phyloP scores from a whole-genome alignment of 2,797 vertebrate species.

The Iguana delicatissima region DNA sequence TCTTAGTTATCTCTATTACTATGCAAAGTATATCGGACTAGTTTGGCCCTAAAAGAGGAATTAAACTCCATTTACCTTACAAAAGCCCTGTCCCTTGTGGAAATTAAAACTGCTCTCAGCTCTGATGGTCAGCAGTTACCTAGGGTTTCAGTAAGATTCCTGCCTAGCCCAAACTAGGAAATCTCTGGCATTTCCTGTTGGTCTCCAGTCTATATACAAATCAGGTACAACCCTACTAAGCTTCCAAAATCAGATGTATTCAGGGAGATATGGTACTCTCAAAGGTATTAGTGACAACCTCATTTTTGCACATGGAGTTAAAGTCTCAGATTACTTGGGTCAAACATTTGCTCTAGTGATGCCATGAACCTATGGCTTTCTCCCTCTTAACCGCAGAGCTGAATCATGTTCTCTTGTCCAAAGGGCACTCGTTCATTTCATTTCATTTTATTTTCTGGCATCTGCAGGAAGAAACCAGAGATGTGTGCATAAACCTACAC shows the following conservation, averaged over 20 bases:
- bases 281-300: neutral
- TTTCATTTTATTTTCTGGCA: neutral
- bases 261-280: neutral
- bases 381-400: conserved; percentile 16
- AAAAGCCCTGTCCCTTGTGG: neutral
- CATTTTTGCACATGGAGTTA: neutral
- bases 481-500: neutral
- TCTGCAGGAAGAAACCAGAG: conserved; percentile 28
- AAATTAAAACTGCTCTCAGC: neutral
- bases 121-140: too few relatives aligned
- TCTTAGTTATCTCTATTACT: neutral
- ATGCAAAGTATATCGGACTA: neutral
- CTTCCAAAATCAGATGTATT: too few relatives aligned
- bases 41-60: neutral
- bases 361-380: neutral
- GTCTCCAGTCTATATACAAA: too few relatives aligned
- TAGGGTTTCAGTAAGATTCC: too few relatives aligned
- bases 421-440: conserved; percentile 11
- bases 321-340: neutral
- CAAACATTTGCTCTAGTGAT: neutral
- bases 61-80: neutral
- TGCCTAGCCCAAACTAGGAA: too few relatives aligned
- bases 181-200: too few relatives aligned
- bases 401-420: conserved; percentile 40
- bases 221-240: too few relatives aligned